These are phyloP conservation scores for Bufo gargarizans DNA, from an alignment of 2,113 vertebrate genomes.

Conservation along the genomic window DNA sequence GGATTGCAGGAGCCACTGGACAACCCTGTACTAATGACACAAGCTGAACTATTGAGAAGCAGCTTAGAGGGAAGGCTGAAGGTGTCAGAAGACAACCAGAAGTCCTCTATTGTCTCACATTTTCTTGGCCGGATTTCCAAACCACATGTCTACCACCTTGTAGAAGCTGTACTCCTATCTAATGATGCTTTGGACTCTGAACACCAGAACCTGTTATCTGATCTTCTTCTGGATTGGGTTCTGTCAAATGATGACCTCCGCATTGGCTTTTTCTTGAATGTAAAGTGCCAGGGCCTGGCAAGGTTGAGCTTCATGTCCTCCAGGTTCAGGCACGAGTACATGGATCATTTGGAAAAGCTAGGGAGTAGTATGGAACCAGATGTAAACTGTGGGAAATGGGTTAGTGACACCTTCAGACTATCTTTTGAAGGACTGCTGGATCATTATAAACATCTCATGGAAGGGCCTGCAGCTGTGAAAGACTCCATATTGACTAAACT, in stretches of 20 bases:
- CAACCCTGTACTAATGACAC: conserved; percentile 28
- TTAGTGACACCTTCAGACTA: conserved; percentile 47
- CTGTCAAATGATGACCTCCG: conserved; percentile 57
- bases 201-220: background rate
- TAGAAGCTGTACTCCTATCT: conserved; percentile 60
- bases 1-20: background rate
- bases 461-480: conserved; percentile 62
- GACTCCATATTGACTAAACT: conserved; percentile 62
- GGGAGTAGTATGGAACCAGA: conserved; percentile 69
- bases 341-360: conserved; percentile 66
- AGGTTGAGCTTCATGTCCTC: conserved; percentile 60
- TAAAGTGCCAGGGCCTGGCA: conserved; percentile 59
- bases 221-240: conserved; percentile 69
- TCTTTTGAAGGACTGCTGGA: conserved; percentile 66
- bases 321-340: conserved; percentile 65
- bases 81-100: conserved; percentile 12
- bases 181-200: background rate
- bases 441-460: conserved; percentile 63
- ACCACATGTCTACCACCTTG: conserved; percentile 51
- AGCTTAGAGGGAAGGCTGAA: conserved; percentile 58
- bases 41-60: conserved; percentile 30
- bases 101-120: conserved; percentile 63
- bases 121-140: conserved; percentile 54
- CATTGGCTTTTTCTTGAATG: conserved; percentile 61
- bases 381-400: conserved; percentile 67